phyloP scores from a whole-genome alignment of 1,140 invertebrate species.

The Drosophila kepulauana region DNA sequence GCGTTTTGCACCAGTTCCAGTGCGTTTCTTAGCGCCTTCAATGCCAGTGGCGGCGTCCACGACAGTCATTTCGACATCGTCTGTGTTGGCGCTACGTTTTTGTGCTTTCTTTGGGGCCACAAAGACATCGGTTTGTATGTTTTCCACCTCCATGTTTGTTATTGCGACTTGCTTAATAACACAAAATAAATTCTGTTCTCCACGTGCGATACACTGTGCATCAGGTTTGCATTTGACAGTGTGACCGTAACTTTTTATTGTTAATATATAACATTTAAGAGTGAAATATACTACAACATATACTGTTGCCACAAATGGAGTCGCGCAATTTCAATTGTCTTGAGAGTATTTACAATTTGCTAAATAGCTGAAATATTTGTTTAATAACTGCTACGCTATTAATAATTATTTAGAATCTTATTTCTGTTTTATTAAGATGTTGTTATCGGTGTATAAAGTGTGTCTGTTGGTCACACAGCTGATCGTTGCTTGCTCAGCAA shows the following conservation, averaged over 20 bases:
- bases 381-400: too few relatives aligned
- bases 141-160: slow-evolving; percentile 75
- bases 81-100: slow-evolving; percentile 85
- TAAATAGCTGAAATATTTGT: too few relatives aligned
- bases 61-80: slow-evolving; percentile 86
- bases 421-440: too few relatives aligned
- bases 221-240: slow-evolving; percentile 12
- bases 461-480: too few relatives aligned
- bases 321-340: too few relatives aligned
- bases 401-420: too few relatives aligned
- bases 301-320: too few relatives aligned
- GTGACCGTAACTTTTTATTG: slow-evolving; percentile 4
- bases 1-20: slow-evolving; percentile 85
- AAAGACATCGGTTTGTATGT: slow-evolving; percentile 87
- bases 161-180: slow-evolving; percentile 21
- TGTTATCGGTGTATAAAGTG: too few relatives aligned
- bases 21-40: slow-evolving; percentile 84
- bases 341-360: too few relatives aligned
- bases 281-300: too few relatives aligned
- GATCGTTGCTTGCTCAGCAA: not conserved
- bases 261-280: too few relatives aligned
- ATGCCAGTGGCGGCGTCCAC: slow-evolving; percentile 89
- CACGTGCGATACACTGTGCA: slow-evolving; percentile 36
- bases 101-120: slow-evolving; percentile 86
- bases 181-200: slow-evolving; percentile 18